phyloP scores from a whole-genome alignment of 1,140 invertebrate genomes.

The Drosophila ercepeae region DNA sequence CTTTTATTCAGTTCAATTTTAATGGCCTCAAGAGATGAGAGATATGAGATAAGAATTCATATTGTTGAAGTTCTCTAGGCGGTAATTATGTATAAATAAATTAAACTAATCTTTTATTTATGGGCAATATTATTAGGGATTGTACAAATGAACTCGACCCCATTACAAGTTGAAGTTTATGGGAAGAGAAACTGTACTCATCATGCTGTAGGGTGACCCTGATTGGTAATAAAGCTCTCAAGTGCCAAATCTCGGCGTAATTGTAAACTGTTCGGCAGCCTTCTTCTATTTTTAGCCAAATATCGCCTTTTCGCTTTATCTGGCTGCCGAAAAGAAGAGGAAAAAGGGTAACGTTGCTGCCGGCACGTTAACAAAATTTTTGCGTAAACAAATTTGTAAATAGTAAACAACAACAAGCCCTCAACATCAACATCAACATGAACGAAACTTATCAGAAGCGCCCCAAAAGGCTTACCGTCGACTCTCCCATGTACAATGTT shows the following conservation, averaged over 20 bases:
- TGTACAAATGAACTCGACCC: constrained; percentile 48
- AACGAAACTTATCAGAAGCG: constrained; percentile 44
- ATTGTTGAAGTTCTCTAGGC: no score
- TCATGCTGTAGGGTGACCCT: no score
- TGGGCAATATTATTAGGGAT: constrained; percentile 20
- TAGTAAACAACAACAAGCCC: constrained; percentile 47
- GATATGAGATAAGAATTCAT: no score
- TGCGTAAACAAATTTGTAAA: constrained; percentile 68
- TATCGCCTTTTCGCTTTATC: constrained; percentile 48
- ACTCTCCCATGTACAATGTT: no score
- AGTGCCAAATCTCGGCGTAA: constrained; percentile 58
- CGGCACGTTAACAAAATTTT: constrained; percentile 65
- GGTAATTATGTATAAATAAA: constrained; percentile 35
- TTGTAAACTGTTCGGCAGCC: constrained; percentile 36
- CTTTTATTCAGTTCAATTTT: no score
- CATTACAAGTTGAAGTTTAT: no score
- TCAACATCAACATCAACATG: constrained; percentile 30
- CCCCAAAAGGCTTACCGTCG: background rate
- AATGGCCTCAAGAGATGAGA: no score
- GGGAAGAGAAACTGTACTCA: no score
- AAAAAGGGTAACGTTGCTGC: constrained; percentile 61
- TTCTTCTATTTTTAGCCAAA: constrained; percentile 55
- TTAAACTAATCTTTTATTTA: constrained; percentile 36
- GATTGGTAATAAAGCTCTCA: constrained; percentile 37
- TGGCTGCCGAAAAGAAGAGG: constrained; percentile 24